Conservation (phyloP, 2,113 vertebrate genomes). For the Anolis carolinensis region DNA sequence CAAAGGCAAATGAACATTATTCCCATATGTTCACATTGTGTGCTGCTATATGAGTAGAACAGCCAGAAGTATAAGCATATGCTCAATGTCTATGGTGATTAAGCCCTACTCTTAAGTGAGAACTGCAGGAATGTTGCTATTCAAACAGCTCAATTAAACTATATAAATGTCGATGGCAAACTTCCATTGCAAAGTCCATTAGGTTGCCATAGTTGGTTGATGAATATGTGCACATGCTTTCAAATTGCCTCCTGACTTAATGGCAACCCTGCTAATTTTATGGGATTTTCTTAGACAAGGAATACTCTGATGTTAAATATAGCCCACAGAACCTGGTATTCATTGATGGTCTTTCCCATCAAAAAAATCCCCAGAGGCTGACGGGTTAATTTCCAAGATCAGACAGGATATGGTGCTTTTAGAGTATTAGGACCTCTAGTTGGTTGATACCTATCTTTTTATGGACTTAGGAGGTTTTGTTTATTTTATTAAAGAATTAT, state of each 20-base stretch:
- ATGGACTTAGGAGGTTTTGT: neutral
- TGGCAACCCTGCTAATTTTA: too few relatives aligned
- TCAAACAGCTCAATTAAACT: neutral
- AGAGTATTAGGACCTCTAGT: too few relatives aligned
- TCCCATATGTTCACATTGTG: conserved; percentile 1
- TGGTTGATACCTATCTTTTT: too few relatives aligned
- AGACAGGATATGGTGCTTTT: too few relatives aligned
- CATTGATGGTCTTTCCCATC: too few relatives aligned
- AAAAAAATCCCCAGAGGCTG: too few relatives aligned
- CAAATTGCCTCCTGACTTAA: too few relatives aligned
- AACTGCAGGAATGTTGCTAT: neutral
- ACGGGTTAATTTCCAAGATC: too few relatives aligned
- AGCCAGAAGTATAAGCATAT: neutral
- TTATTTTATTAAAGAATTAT: neutral
- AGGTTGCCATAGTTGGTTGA: neutral
- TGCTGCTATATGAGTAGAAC: neutral
- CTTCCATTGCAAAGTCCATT: neutral
- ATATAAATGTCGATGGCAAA: neutral
- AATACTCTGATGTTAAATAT: too few relatives aligned
- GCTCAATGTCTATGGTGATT: neutral
- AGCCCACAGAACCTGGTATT: too few relatives aligned
- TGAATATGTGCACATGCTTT: too few relatives aligned
- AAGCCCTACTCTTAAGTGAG: neutral
- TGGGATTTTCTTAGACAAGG: too few relatives aligned
- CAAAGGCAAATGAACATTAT: neutral